Percentiles rank a stretch among this genome's conserved stretches.
Evolutionary conservation across 2,888 invertebrate species (phyloP).

Genomic region (Aporophyla lueneburgensis): DNA sequence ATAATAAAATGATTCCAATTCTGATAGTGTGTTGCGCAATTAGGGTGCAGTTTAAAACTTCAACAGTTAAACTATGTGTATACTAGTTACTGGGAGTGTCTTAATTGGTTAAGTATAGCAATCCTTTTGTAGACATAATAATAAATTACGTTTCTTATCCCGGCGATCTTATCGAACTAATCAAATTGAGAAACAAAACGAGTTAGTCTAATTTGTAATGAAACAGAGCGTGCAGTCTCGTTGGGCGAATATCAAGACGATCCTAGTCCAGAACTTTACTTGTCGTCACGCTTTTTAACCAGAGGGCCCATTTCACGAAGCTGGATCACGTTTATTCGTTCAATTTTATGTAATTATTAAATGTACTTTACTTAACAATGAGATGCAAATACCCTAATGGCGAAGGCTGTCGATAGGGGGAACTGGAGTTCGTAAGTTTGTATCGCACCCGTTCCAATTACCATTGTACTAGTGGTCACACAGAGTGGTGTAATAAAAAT

Average conservation of each 20-base stretch:
- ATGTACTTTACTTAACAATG: too few species aligned
- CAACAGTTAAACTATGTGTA: too few species aligned
- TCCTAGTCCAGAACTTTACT: constrained; percentile 4
- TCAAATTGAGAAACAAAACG: constrained; percentile 31
- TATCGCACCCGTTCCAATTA: background rate
- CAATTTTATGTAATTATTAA: background rate
- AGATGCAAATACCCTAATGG: background rate
- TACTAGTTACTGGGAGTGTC: too few species aligned
- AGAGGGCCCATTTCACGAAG: background rate
- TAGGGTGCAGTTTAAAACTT: too few species aligned
- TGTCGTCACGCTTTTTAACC: constrained; percentile 16
- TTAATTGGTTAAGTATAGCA: background rate
- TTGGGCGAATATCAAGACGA: background rate
- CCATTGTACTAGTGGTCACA: background rate
- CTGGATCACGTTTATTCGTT: background rate
- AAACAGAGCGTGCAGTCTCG: constrained; percentile 36
- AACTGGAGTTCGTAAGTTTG: background rate
- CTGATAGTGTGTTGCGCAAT: too few species aligned
- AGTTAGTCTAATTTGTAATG: constrained; percentile 29
- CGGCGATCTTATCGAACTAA: constrained; percentile 23
- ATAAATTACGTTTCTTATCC: constrained; percentile 1
- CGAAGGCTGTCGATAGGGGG: background rate
- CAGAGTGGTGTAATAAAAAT: too few species aligned
- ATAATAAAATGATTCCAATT: too few species aligned
- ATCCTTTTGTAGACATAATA: background rate